A percentile compares a stretch with the other conserved stretches of the same genome.
These are phyloP conservation scores for Andrena dorsata DNA, from an alignment of 2,888 invertebrate genomes.

Conservation along the genomic window DNA sequence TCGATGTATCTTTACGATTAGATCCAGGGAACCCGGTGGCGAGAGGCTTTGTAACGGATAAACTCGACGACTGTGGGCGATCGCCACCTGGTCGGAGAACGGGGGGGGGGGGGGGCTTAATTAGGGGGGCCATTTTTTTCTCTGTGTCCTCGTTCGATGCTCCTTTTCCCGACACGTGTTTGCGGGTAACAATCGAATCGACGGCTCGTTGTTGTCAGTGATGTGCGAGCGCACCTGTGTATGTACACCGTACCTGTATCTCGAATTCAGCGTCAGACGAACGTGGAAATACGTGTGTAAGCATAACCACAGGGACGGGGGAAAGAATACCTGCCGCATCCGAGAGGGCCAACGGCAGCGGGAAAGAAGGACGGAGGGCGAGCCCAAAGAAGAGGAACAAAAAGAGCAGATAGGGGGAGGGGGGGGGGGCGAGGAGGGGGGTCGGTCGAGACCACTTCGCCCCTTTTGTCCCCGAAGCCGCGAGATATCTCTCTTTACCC, in stretches of 20 bases:
- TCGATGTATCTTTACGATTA: slow-evolving; percentile 71
- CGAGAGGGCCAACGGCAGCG: not conserved
- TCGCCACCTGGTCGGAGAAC: slow-evolving; percentile 13
- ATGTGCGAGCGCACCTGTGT: no score
- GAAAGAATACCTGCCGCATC: not conserved
- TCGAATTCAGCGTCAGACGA: no score
- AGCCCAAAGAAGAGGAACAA: slow-evolving; percentile 5
- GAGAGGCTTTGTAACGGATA: slow-evolving; percentile 55
- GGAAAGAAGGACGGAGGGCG: slow-evolving; percentile 7
- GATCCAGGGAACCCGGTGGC: slow-evolving; percentile 65
- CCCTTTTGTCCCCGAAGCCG: slow-evolving; percentile 74
- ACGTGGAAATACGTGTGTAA: no score
- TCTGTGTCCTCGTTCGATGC: not conserved
- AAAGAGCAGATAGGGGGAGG: slow-evolving; percentile 22
- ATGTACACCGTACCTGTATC: no score
- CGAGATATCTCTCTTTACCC: slow-evolving; percentile 77
- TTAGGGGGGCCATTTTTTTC: slow-evolving; percentile 37
- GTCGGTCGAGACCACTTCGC: slow-evolving; percentile 54
- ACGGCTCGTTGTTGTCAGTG: no score
- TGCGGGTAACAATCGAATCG: no score
- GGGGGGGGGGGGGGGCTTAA: no score
- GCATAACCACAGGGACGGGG: not conserved
- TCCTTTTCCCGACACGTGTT: not conserved
- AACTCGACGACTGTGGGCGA: slow-evolving; percentile 46
- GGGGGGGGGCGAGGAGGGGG: slow-evolving; percentile 23